phyloP scores from a whole-genome alignment of 2,888 invertebrate species.

The Corythucha ciliata region DNA sequence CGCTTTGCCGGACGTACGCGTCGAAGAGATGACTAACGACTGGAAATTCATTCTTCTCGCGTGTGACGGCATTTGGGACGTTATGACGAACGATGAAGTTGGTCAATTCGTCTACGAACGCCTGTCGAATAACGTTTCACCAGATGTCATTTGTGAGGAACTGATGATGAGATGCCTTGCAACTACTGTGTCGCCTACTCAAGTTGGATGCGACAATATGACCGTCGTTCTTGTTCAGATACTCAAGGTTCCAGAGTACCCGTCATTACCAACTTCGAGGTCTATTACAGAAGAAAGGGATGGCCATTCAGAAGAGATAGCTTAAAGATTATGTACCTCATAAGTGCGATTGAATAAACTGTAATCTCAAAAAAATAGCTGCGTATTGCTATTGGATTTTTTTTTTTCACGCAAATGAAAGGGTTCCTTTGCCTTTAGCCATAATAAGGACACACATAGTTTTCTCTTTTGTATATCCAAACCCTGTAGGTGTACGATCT shows the following conservation, averaged over 20 bases:
- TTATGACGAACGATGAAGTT: conserved; percentile 89
- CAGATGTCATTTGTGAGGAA: conserved; percentile 92
- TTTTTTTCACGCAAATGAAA: too few species aligned
- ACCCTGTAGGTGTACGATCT: too few species aligned
- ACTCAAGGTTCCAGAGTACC: conserved; percentile 43
- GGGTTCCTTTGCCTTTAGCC: too few species aligned
- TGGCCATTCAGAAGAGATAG: too few species aligned
- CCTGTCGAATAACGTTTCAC: conserved; percentile 72
- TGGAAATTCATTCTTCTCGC: conserved; percentile 96
- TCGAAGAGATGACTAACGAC: conserved; percentile 68
- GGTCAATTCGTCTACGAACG: conserved; percentile 78
- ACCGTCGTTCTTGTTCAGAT: conserved; percentile 86
- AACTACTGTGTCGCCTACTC: conserved; percentile 78
- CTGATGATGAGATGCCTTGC: conserved; percentile 90
- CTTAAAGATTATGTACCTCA: too few species aligned
- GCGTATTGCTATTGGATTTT: too few species aligned
- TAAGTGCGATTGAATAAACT: too few species aligned
- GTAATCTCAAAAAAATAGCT: too few species aligned
- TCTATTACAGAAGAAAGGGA: not conserved
- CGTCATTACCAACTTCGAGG: not conserved
- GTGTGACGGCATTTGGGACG: conserved; percentile 99
- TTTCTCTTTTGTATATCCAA: too few species aligned
- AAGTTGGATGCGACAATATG: conserved; percentile 97
- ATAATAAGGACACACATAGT: too few species aligned
- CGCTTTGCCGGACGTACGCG: conserved; percentile 90